Evolutionary conservation across 1,140 invertebrate species (phyloP).

Genomic region (Leptonema lineaticorne): DNA sequence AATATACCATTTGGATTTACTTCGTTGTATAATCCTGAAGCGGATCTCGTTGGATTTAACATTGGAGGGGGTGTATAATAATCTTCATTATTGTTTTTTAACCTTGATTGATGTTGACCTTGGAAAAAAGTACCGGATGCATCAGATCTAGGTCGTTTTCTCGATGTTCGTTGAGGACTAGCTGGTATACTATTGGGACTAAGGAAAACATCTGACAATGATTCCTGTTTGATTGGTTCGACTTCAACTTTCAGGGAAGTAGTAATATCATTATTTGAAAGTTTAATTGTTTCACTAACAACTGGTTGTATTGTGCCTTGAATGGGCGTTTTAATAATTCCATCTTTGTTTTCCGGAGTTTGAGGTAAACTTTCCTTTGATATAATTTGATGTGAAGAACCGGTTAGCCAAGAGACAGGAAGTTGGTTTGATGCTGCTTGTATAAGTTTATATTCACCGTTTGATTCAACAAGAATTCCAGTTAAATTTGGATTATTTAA

Average conservation of each 20-base stretch:
- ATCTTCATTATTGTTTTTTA: conserved; percentile 59
- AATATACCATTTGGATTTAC: conserved; percentile 46
- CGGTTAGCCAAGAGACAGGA: conserved; percentile 37
- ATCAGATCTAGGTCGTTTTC: conserved; percentile 53
- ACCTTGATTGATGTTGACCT: conserved; percentile 56
- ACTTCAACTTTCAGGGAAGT: conserved; percentile 35
- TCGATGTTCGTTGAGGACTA: conserved; percentile 63
- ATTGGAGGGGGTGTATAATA: conserved; percentile 92
- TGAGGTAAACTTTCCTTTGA: conserved; percentile 35
- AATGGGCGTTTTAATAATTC: conserved; percentile 25
- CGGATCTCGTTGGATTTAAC: conserved; percentile 82
- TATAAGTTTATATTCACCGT: conserved; percentile 66
- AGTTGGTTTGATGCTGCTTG: conserved; percentile 53
- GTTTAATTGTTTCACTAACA: background rate
- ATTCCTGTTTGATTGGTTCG: conserved; percentile 37
- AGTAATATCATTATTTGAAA: conserved; percentile 23
- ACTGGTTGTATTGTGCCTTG: background rate
- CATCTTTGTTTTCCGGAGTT: conserved; percentile 29
- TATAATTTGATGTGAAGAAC: conserved; percentile 37
- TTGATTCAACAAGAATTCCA: conserved; percentile 64
- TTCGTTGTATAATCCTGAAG: conserved; percentile 79
- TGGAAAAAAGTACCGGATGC: conserved; percentile 54
- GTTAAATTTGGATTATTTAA: conserved; percentile 59
- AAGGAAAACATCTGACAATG: conserved; percentile 66
- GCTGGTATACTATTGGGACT: conserved; percentile 70